Evolutionary conservation across 2,888 invertebrate genomes (phyloP).

Genomic region (Ophioninae sp.): DNA sequence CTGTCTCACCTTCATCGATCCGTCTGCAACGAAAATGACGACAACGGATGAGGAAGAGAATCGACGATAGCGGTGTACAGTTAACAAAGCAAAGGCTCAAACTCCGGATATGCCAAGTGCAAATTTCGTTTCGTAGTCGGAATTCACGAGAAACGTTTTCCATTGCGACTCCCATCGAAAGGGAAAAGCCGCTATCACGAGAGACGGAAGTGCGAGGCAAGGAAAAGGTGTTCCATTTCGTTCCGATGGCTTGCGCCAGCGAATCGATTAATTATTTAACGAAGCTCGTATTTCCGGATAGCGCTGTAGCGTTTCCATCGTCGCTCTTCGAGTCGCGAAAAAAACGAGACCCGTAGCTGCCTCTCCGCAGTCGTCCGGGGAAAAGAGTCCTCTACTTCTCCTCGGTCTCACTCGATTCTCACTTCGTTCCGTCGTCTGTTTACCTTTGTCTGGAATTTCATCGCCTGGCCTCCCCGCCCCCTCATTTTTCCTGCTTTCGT

Average conservation of each 20-base stretch:
- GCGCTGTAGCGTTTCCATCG: constrained; percentile 39
- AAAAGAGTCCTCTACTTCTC: constrained; percentile 46
- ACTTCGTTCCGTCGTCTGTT: constrained; percentile 62
- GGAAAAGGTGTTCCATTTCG: constrained; percentile 64
- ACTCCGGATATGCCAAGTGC: constrained; percentile 51
- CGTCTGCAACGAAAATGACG: constrained; percentile 32
- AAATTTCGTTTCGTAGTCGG: constrained; percentile 51
- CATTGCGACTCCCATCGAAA: constrained; percentile 27
- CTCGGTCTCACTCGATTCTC: constrained; percentile 60
- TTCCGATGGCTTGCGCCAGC: constrained; percentile 63
- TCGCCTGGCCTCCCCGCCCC: constrained; percentile 51
- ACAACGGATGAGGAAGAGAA: constrained; percentile 5
- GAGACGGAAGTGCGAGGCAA: constrained; percentile 41
- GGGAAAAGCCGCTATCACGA: constrained; percentile 46
- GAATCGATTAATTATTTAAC: constrained; percentile 72
- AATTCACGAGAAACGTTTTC: constrained; percentile 52
- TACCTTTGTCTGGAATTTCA: constrained; percentile 63
- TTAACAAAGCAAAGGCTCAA: constrained; percentile 60
- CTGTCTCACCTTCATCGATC: constrained; percentile 37
- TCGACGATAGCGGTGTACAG: constrained; percentile 47
- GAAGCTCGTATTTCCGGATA: constrained; percentile 67
- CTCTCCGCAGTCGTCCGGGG: constrained; percentile 29
- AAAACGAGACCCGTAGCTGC: constrained; percentile 40
- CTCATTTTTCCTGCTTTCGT: constrained; percentile 41
- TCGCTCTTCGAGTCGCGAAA: constrained; percentile 18